Base-by-base conservation (phyloP, 2,888 invertebrate species). In the Gortyna flavago region DNA sequence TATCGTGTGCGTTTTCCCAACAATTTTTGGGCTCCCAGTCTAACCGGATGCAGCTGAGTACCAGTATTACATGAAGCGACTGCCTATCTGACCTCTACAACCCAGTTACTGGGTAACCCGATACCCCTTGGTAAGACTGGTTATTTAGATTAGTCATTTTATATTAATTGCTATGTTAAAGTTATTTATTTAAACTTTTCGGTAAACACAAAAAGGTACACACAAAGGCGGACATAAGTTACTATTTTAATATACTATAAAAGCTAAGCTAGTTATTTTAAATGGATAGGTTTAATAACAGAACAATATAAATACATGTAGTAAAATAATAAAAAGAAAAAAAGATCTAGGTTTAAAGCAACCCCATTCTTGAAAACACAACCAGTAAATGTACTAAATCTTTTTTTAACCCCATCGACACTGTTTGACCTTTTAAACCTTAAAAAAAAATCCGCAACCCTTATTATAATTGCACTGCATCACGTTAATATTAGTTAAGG, bases 391-490 rank as follows among this genome's bases (percentile, higher is more conserved):
- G 25, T 32, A 59, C 6, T 67, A 77, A 84, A 84, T 84, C 85
- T 77, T 77, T 80, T 82, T 77, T 67, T 66, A 70, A 77, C 67
- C 75, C 38, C 21, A 54, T 67, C 59, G 13, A 71, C n/a, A 48
- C 13, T 62, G 35, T 64, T 61, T 79, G 44, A 79, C 85, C 75
- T 80, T 79, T 81, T 1, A 54, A 54, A 13, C 8, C 35, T 21
- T 67, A n/a, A 51, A 54, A 54, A 81, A 72, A 76, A 82, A 75
- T 2, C 51, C 75, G 21, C 81, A 81, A 67, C 79, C 84, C 86
- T 77, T 74, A 64, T 13, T 25, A 62, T 72, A 75, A 81, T 72
- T 74, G 68, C 62, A 59, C 1, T 72, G 41, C 72, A 57, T 64
- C 74, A 72, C 65, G 57, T 68, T 68, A 69, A 73, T 35, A 35